A percentile compares a stretch with the other conserved stretches of the same genome.
Evolutionary conservation across 1,140 invertebrate species (phyloP).

Genomic region (Diabrotica undecimpunctata): DNA sequence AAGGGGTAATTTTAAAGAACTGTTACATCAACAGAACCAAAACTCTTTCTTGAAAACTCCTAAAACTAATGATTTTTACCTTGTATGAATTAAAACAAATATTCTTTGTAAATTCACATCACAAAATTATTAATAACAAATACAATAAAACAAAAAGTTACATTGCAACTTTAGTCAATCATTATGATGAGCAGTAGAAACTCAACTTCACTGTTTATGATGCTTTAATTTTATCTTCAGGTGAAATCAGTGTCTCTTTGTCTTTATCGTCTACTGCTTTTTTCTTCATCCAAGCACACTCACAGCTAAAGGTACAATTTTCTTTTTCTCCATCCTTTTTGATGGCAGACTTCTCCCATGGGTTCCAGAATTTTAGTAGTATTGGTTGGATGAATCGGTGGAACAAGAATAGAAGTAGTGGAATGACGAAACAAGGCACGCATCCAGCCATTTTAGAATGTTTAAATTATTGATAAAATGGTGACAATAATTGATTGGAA

Average conservation of each 20-base stretch:
- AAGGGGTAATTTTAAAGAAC: no score
- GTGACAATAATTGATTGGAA: no score
- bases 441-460: slow-evolving; percentile 61
- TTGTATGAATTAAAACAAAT: no score
- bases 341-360: slow-evolving; percentile 52
- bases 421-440: slow-evolving; percentile 73
- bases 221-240: slow-evolving; percentile 9
- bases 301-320: slow-evolving; percentile 27
- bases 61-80: no score
- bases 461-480: no score
- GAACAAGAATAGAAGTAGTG: slow-evolving; percentile 69
- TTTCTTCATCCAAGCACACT: slow-evolving; percentile 31
- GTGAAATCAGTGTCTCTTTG: not conserved
- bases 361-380: slow-evolving; percentile 71
- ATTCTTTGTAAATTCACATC: no score
- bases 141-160: no score
- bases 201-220: not conserved
- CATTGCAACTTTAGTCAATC: no score
- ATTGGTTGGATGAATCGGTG: slow-evolving; percentile 73
- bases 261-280: slow-evolving; percentile 14
- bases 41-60: no score
- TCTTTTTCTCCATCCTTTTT: slow-evolving; percentile 26
- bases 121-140: no score
- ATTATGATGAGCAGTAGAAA: no score
- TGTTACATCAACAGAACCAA: no score